Base-by-base conservation (phyloP, 2,797 vertebrate species). In the Sebastiscus tertius region DNA sequence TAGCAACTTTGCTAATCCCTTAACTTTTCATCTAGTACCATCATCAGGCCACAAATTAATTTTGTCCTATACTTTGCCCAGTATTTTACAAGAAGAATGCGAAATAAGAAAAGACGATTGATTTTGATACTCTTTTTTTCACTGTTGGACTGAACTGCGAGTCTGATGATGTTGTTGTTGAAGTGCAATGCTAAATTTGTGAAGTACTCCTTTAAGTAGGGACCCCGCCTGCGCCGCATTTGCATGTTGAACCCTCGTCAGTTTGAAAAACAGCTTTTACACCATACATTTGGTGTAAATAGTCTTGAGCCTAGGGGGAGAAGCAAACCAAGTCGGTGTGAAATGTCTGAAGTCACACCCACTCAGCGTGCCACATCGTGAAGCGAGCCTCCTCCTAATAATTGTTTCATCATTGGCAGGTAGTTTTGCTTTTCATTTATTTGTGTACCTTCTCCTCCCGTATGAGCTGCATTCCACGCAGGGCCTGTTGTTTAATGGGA, bases 401-500 rank as follows among this genome's bases (percentile, higher is more conserved):
- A 89, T 89, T 86, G 77, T 84, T 88, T 89, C 79, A 85, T 72
- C 76, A 72, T 77, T 86, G 76, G 66, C 24, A 1, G 60, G 34
- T 68, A 83, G 72, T 71, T 75, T 58, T 56, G 13, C 27, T 78
- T 82, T 79, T 5, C 2, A 20, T 73, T 75, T 80, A 65, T 76
- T 70, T 72, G 9, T 74, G 58, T 79, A 86, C 85, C 77, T 82
- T 78, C 66, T 81, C 77, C 80, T 89, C 79, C 77, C 73, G 55
- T 75, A 80, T 76, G 89, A 87, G 84, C 84, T 85, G 88, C 85
- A 85, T 94, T 91, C 92, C 88, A 82, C 77, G 54, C 77, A 56
- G 72, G 82, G 83, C 80, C 88, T 91, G 92, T 87, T 93, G 83
- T 95, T 94, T 93, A 94, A 93, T 94, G 89, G 92, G 80, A 86